Evolutionary conservation across 2,888 invertebrate genomes (phyloP).

Genomic region (Spicauda simplicius): DNA sequence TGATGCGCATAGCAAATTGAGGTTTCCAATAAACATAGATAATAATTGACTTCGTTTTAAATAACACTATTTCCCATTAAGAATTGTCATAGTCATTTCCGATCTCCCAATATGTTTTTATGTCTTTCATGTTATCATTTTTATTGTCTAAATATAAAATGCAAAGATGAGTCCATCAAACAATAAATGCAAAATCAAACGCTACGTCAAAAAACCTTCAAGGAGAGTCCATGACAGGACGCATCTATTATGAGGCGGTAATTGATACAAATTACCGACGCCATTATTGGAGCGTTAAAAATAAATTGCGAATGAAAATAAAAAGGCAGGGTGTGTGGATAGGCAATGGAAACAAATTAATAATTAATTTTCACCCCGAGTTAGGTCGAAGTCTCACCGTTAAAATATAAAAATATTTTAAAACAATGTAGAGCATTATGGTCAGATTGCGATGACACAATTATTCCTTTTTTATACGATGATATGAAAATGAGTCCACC

Average conservation of each 20-base stretch:
- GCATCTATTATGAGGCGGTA: constrained; percentile 46
- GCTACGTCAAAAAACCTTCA: constrained; percentile 15
- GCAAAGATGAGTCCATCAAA: constrained; percentile 1
- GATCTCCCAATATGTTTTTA: too few relatives aligned
- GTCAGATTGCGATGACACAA: too few relatives aligned
- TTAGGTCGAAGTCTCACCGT: neutral
- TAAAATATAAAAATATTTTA: too few relatives aligned
- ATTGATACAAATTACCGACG: constrained; percentile 70
- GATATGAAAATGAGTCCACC: too few relatives aligned
- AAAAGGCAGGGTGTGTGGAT: constrained; percentile 62
- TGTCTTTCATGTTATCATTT: too few relatives aligned
- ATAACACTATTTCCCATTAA: too few relatives aligned
- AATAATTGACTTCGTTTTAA: too few relatives aligned
- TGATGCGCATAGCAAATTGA: too few relatives aligned
- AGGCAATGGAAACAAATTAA: constrained; percentile 77
- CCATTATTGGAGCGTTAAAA: constrained; percentile 68
- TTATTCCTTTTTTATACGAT: too few relatives aligned
- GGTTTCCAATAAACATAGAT: too few relatives aligned
- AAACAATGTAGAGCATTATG: too few relatives aligned
- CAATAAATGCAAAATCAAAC: constrained; percentile 34
- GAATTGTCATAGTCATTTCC: too few relatives aligned
- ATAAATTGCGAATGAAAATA: constrained; percentile 58
- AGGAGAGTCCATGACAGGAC: constrained; percentile 11
- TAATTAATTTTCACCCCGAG: constrained; percentile 75
- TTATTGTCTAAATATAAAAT: neutral